Conservation (phyloP, 2,888 invertebrate species). For the Noctua janthina region DNA sequence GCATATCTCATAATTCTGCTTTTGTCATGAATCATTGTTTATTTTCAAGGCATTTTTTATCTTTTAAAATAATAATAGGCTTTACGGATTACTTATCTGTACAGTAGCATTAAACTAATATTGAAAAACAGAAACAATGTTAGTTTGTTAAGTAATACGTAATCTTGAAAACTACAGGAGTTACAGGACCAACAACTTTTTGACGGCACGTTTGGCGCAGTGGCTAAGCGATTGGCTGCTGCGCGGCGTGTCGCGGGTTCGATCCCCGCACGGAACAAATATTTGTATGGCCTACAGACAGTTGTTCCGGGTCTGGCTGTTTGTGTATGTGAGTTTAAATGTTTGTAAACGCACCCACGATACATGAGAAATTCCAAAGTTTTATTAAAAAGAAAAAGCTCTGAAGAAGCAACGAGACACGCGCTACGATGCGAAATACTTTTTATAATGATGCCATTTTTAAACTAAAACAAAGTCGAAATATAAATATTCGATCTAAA, state of each 20-base stretch:
- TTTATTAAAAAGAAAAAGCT: no score
- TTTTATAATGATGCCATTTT: not conserved
- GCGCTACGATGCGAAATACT: not conserved
- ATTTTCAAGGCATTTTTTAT: conserved; percentile 5
- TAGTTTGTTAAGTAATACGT: not conserved
- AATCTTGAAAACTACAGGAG: not conserved
- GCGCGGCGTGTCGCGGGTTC: no score
- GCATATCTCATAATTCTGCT: conserved; percentile 11
- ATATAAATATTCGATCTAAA: not conserved
- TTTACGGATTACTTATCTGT: conserved; percentile 23
- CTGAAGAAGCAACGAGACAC: no score
- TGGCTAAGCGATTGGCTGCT: no score
- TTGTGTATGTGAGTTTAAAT: no score
- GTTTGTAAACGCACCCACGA: no score
- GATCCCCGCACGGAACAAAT: no score
- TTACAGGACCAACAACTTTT: no score
- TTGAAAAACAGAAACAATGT: conserved; percentile 19
- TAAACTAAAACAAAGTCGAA: not conserved
- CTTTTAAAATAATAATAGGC: conserved; percentile 23
- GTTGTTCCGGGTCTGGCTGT: no score
- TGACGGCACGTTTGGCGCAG: no score
- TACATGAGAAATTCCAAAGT: no score
- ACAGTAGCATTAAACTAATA: conserved; percentile 23
- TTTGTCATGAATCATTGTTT: conserved; percentile 24
- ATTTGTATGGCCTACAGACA: no score